Base-by-base conservation (phyloP, 2,113 vertebrate species). In the Thunnus thynnus region DNA sequence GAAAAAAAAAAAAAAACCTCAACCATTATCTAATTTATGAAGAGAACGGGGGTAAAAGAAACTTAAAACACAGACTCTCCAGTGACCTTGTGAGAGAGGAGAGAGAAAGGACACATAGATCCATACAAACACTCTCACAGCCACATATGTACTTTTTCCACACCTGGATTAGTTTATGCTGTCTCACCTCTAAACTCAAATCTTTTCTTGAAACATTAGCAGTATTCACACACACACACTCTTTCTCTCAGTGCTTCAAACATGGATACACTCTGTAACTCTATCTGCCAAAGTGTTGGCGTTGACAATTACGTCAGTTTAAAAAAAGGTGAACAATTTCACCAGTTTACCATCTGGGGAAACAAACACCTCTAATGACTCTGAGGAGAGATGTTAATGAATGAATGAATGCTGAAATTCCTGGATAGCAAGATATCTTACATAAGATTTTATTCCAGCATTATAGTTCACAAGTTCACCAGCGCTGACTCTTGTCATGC, bases 101-200 rank as follows among this genome's bases (percentile, higher is more conserved):
- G 61, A 54, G 46, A 50, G 61, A 54, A 13, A 48, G 32, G 50
- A 58, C 61, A 47, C 71, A 75, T 30, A 61, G 13, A 57, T 63
- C 56, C 22, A 61, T 52, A 71, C 58, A 41, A 51, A 76, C 67
- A 18, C 66, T 32, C 64, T 51, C 22, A 56, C 54, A 60, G 50
- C 30, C 70, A 75, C 66, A 83, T 27, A 13, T 69, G 57, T 63
- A 66, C 61, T 72, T 76, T 70, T 71, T 58, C 54, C 72, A 80
- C 91, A 92, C 87, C 89, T 93, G 93, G 85, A 83, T 87, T 88
- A 81, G 88, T 89, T 93, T 91, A 91, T 46, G 58, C 61, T 1
- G 58, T 68, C 70, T 86, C 63, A 82, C 72, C n/a, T 81, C 58
- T 3, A 41, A 77, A 76, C 55, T 86, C 61, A 72, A 76, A 83